These are phyloP conservation scores for Lordiphosa clarofinis DNA, from an alignment of 1,140 invertebrate genomes.

Conservation along the genomic window DNA sequence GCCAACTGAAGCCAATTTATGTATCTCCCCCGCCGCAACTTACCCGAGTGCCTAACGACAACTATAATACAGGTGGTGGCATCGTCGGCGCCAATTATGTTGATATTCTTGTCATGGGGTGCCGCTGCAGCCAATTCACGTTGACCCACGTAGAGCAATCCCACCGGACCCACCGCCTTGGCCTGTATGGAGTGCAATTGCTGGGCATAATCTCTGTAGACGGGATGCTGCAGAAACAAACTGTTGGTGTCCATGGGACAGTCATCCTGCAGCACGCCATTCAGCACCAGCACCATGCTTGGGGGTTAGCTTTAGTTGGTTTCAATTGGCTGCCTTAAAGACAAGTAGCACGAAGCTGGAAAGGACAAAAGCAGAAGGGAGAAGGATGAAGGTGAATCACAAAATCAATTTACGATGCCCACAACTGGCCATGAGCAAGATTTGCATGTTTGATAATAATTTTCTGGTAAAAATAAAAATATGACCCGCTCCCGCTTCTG, in stretches of 20 bases:
- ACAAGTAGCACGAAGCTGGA: constrained; percentile 62
- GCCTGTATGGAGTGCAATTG: constrained; percentile 87
- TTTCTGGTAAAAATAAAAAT: constrained; percentile 24
- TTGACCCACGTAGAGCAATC: constrained; percentile 93
- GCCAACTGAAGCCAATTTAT: constrained; percentile 54
- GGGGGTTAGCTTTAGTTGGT: constrained; percentile 21
- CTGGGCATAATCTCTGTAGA: constrained; percentile 90
- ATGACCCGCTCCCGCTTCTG: constrained; percentile 24
- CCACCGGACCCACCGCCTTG: constrained; percentile 86
- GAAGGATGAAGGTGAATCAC: neutral
- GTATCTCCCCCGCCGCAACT: constrained; percentile 54
- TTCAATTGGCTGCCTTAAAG: constrained; percentile 52
- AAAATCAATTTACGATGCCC: constrained; percentile 75
- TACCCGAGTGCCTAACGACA: constrained; percentile 94
- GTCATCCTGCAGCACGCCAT: constrained; percentile 91
- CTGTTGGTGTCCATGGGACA: constrained; percentile 89
- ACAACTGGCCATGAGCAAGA: constrained; percentile 38
- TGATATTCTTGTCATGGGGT: constrained; percentile 95
- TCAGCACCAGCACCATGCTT: constrained; percentile 91
- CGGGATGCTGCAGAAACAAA: constrained; percentile 88
- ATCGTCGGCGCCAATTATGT: constrained; percentile 95
- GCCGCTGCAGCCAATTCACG: constrained; percentile 93
- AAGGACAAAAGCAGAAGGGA: neutral
- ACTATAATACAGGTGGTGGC: constrained; percentile 96
- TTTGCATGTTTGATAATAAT: constrained; percentile 75